Percentiles rank a stretch among this genome's conserved stretches.
Conservation (phyloP, 2,113 vertebrate species). For the Todiramphus saurophagus region DNA sequence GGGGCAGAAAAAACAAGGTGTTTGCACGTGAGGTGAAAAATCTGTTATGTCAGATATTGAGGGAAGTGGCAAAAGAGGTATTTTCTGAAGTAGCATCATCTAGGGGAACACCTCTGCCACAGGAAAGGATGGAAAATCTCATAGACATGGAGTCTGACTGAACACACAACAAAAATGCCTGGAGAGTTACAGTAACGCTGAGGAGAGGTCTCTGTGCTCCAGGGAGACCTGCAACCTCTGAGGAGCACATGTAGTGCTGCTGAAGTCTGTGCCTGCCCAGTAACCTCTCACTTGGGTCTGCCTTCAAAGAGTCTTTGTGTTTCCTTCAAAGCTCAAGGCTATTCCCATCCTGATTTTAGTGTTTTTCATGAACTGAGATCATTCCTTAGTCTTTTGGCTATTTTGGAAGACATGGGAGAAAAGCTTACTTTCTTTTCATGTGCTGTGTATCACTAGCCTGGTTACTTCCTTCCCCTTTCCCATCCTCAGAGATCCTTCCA, state of each 20-base stretch:
- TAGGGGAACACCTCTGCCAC: not conserved
- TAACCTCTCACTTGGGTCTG: not conserved
- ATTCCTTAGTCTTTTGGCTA: not conserved
- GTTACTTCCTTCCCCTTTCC: not conserved
- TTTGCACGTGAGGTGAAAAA: not conserved
- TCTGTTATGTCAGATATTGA: accelerated
- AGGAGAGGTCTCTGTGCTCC: accelerated
- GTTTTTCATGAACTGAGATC: not conserved
- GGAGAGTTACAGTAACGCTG: not conserved
- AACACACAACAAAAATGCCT: not conserved
- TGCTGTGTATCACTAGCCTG: not conserved
- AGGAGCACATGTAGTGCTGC: not conserved
- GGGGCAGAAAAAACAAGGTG: not conserved
- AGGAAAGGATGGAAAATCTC: not conserved
- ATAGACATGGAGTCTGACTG: not conserved
- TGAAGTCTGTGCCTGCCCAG: not conserved
- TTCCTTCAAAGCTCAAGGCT: not conserved
- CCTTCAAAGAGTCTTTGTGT: not conserved
- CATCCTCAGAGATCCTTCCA: not conserved
- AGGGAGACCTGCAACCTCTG: not conserved
- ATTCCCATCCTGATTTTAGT: not conserved
- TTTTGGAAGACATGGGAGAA: not conserved
- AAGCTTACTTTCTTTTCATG: not conserved
- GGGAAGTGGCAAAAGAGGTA: not conserved
- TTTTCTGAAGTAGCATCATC: not conserved